phyloP scores from a whole-genome alignment of 1,140 invertebrate genomes.

The Pogonomyrmex californicus region DNA sequence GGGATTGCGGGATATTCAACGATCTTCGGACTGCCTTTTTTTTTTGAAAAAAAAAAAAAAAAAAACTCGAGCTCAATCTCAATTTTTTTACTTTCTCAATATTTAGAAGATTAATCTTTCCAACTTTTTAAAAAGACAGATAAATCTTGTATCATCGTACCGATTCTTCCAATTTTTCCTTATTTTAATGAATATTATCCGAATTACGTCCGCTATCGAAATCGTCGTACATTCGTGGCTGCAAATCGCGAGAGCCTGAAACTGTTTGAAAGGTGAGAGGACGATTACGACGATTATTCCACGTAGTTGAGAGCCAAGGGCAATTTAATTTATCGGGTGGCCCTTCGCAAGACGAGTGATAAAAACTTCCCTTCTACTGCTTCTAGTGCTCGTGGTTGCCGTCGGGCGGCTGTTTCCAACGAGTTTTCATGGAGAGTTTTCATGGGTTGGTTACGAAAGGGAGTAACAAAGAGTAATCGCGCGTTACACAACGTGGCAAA shows the following conservation, averaged over 20 bases:
- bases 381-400: not conserved
- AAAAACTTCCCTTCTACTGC: slow-evolving; percentile 40
- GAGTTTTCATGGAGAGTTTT: slow-evolving; percentile 29
- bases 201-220: not conserved
- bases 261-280: slow-evolving; percentile 38
- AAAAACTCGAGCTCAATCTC: not conserved
- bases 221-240: not conserved
- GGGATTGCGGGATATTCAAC: not conserved
- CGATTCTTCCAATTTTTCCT: not conserved
- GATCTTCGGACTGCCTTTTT: not conserved
- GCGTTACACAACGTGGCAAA: slow-evolving; percentile 4
- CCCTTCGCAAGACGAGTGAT: slow-evolving; percentile 41
- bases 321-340: slow-evolving; percentile 53
- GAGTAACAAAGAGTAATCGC: slow-evolving; percentile 55
- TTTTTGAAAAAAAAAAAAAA: no score
- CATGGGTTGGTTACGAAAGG: slow-evolving; percentile 13
- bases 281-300: slow-evolving; percentile 55
- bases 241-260: not conserved
- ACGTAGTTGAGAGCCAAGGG: slow-evolving; percentile 30
- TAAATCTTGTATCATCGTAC: not conserved
- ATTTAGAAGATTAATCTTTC: not conserved
- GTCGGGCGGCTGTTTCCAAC: slow-evolving; percentile 3
- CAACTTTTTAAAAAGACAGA: not conserved
- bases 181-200: not conserved
- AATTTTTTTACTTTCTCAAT: slow-evolving; percentile 6